Percentiles rank a stretch among this genome's conserved stretches.
Evolutionary conservation across 2,888 invertebrate genomes (phyloP).

Genomic region (Calephelis perditalis): DNA sequence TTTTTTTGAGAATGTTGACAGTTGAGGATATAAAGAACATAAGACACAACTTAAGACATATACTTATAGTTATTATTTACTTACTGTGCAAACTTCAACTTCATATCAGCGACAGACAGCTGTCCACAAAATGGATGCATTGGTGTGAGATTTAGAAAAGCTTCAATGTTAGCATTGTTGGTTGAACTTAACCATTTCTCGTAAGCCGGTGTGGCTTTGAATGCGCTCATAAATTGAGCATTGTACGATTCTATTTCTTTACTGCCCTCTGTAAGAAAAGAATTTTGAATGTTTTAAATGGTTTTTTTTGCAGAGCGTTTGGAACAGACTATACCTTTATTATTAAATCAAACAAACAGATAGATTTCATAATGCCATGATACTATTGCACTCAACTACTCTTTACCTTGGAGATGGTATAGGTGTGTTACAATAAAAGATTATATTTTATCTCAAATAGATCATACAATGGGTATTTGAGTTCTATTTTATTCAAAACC

Average conservation of each 20-base stretch:
- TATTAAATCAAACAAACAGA: too few species aligned
- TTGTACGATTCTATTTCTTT: slow-evolving; percentile 94
- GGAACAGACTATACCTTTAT: too few species aligned
- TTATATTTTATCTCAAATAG: too few species aligned
- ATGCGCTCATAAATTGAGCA: slow-evolving; percentile 87
- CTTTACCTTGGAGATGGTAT: too few species aligned
- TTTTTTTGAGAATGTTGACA: too few species aligned
- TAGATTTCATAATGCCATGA: too few species aligned
- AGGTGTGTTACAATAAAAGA: too few species aligned
- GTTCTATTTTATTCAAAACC: too few species aligned
- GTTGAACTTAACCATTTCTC: slow-evolving; percentile 86
- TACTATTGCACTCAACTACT: too few species aligned
- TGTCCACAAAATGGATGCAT: slow-evolving; percentile 98
- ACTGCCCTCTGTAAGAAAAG: slow-evolving; percentile 80
- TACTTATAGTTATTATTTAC: slow-evolving; percentile 42
- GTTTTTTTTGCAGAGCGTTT: too few species aligned
- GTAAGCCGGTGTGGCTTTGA: slow-evolving; percentile 93
- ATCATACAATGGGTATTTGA: too few species aligned
- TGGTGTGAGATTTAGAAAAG: slow-evolving; percentile 83
- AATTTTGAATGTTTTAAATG: background rate
- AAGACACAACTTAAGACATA: background rate
- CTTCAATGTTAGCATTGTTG: slow-evolving; percentile 79
- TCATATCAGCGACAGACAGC: slow-evolving; percentile 96
- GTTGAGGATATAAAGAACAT: too few species aligned
- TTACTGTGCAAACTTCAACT: slow-evolving; percentile 93